Conservation (phyloP, 2,888 invertebrate genomes). For the Agriopis aurantiaria region DNA sequence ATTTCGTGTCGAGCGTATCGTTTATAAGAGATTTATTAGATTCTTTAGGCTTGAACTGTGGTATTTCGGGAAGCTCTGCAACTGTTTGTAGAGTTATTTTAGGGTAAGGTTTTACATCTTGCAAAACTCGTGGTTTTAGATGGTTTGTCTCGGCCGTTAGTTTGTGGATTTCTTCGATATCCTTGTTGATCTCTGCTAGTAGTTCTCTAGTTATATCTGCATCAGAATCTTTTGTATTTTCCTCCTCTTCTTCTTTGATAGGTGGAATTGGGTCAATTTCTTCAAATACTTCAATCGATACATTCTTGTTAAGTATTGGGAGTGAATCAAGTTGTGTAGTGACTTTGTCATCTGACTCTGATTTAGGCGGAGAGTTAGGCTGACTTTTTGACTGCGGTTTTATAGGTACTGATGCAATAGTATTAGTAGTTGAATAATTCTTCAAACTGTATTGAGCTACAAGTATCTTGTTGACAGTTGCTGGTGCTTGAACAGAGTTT, state of each 20-base stretch:
- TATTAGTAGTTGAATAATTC: slow-evolving; percentile 75
- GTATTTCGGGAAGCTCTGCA: slow-evolving; percentile 88
- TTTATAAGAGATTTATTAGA: slow-evolving; percentile 65
- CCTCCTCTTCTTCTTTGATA: slow-evolving; percentile 79
- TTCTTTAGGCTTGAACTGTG: slow-evolving; percentile 82
- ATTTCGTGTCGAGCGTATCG: slow-evolving; percentile 75
- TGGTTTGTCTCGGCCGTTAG: slow-evolving; percentile 80
- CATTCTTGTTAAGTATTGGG: slow-evolving; percentile 65
- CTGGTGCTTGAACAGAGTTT: slow-evolving; percentile 82
- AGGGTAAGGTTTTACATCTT: slow-evolving; percentile 82
- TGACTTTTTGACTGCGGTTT: slow-evolving; percentile 82
- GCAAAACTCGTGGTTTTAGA: slow-evolving; percentile 74
- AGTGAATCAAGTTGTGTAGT: slow-evolving; percentile 62
- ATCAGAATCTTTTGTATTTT: slow-evolving; percentile 47
- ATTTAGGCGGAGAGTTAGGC: slow-evolving; percentile 81
- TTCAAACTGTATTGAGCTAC: slow-evolving; percentile 86
- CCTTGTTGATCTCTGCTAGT: slow-evolving; percentile 79
- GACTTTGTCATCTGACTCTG: slow-evolving; percentile 73
- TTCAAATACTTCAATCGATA: slow-evolving; percentile 73
- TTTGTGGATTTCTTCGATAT: slow-evolving; percentile 82
- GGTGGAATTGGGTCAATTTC: slow-evolving; percentile 78
- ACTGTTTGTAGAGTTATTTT: slow-evolving; percentile 88
- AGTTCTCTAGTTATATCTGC: slow-evolving; percentile 74
- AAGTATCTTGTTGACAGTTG: slow-evolving; percentile 84
- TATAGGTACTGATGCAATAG: slow-evolving; percentile 59